These are phyloP conservation scores for Apis dorsata DNA, from an alignment of 1,140 invertebrate genomes.

Conservation along the genomic window DNA sequence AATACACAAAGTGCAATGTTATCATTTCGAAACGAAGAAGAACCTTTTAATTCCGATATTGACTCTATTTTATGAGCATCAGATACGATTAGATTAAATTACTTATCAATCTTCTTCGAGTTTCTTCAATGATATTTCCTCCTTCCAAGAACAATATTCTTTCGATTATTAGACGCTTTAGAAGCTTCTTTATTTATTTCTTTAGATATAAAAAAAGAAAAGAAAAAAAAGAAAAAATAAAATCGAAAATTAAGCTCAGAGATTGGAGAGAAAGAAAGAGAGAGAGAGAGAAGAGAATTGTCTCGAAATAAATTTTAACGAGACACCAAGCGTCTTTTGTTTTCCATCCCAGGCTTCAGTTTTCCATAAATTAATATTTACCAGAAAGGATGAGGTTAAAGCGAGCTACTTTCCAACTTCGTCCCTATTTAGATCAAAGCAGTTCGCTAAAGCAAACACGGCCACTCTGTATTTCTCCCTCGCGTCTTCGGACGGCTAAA, in stretches of 20 bases:
- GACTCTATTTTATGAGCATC: too few species aligned
- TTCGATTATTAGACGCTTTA: background rate
- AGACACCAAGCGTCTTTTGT: background rate
- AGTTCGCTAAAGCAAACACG: conserved; percentile 11
- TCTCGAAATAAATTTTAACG: conserved; percentile 13
- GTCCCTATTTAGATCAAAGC: conserved; percentile 27
- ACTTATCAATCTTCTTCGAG: too few species aligned
- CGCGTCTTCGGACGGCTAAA: background rate
- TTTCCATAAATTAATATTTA: conserved; percentile 37
- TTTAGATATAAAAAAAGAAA: too few species aligned
- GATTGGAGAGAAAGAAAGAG: background rate
- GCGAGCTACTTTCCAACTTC: conserved; percentile 23
- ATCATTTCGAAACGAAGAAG: too few species aligned
- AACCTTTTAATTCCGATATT: too few species aligned
- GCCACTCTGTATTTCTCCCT: background rate
- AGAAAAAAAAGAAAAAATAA: background rate
- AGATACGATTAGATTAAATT: too few species aligned
- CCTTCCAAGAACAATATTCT: too few species aligned
- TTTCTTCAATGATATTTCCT: background rate
- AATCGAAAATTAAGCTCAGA: background rate
- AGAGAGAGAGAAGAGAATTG: too few species aligned
- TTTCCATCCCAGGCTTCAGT: background rate
- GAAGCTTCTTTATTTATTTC: background rate
- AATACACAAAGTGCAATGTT: too few species aligned
- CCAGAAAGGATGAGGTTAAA: conserved; percentile 20